Evolutionary conservation across 2,113 vertebrate species (phyloP).

Genomic region (Haemorhous mexicanus): DNA sequence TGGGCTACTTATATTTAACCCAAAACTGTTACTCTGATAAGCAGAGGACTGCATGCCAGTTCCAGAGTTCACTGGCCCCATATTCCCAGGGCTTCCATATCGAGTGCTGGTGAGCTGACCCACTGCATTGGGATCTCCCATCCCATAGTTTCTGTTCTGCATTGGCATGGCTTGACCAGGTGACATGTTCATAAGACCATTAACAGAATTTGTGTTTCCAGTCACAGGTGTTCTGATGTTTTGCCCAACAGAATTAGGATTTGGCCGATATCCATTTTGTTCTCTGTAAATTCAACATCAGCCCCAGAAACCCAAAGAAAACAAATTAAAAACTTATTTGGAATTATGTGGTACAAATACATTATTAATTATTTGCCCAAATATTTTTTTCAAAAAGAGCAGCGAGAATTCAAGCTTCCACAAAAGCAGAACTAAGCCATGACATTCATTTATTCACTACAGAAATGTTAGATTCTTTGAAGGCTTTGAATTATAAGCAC

Average conservation of each 20-base stretch:
- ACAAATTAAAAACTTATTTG: not conserved
- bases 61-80: conserved; percentile 58
- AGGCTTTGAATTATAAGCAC: not conserved
- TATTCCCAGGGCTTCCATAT: conserved; percentile 63
- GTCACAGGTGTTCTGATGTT: conserved; percentile 80
- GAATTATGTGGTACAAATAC: not conserved
- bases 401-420: not conserved
- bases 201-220: conserved; percentile 75
- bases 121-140: conserved; percentile 66
- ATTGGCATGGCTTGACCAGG: conserved; percentile 75
- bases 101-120: conserved; percentile 67
- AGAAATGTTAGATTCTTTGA: not conserved
- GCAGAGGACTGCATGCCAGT: conserved; percentile 75
- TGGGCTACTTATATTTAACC: conserved; percentile 88
- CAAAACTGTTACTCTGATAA: conserved; percentile 84
- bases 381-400: not conserved
- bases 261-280: conserved; percentile 87
- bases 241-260: conserved; percentile 75
- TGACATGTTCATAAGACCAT: conserved; percentile 79
- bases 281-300: conserved; percentile 77
- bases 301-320: not conserved
- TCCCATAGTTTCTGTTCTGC: conserved; percentile 73
- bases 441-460: not conserved
- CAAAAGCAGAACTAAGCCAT: not conserved
- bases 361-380: not conserved